A percentile compares a stretch with the other conserved stretches of the same genome.
phyloP scores from a whole-genome alignment of 2,797 vertebrate genomes.

The Chaenodraco wilsoni region DNA sequence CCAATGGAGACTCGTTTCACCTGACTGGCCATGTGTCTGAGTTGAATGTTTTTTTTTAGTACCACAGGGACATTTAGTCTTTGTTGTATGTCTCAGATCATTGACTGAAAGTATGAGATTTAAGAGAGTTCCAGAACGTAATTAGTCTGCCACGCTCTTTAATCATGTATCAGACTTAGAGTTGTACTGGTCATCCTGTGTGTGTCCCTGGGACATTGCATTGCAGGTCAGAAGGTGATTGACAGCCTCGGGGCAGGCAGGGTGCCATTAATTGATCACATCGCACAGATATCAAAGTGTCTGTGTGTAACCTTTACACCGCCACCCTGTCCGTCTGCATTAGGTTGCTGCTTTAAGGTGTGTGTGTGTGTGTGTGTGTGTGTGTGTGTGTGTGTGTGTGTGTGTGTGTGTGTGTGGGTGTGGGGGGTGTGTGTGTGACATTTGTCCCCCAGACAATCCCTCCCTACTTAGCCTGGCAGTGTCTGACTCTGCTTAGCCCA shows the following conservation, averaged over 20 bases:
- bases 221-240: neutral
- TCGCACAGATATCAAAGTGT: neutral
- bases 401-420: too few relatives aligned
- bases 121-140: too few relatives aligned
- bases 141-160: too few relatives aligned
- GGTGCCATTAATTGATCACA: neutral
- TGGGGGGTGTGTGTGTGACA: conserved; percentile 37
- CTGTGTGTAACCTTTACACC: conserved; percentile 13
- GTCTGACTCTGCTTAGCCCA: conserved; percentile 46
- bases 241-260: neutral
- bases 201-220: too few relatives aligned
- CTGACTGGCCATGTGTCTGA: neutral
- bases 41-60: too few relatives aligned
- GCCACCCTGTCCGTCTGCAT: conserved; percentile 17
- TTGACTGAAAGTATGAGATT: too few relatives aligned
- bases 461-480: conserved; percentile 65
- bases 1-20: neutral
- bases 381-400: too few relatives aligned
- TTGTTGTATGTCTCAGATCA: too few relatives aligned
- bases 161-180: too few relatives aligned
- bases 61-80: too few relatives aligned
- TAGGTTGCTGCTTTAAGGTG: neutral
- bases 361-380: too few relatives aligned
- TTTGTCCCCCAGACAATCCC: conserved; percentile 77
- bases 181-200: too few relatives aligned